A percentile compares a stretch with the other conserved stretches of the same genome.
Conservation (phyloP, 2,797 vertebrate genomes). For the Falco rusticolus region DNA sequence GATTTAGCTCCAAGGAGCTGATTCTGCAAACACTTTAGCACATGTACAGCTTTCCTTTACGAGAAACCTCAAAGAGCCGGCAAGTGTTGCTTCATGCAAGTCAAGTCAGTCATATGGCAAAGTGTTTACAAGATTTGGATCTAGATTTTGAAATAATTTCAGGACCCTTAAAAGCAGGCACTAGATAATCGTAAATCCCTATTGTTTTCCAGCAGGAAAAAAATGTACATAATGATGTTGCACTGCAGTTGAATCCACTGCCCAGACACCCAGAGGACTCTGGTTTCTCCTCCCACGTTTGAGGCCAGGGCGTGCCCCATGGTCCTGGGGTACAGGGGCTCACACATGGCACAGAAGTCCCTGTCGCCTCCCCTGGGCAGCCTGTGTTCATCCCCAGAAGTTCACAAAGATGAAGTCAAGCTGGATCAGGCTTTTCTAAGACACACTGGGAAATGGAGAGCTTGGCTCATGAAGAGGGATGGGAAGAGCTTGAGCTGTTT, state of each 20-base stretch:
- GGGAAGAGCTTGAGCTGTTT: not conserved
- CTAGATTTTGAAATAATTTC: conserved; percentile 41
- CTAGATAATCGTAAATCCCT: not conserved
- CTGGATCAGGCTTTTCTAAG: not conserved
- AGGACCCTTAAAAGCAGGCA: not conserved
- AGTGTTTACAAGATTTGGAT: conserved; percentile 36
- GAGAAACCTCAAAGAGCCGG: conserved; percentile 40
- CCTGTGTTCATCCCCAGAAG: not conserved
- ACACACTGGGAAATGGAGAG: not conserved
- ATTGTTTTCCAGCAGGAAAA: not conserved
- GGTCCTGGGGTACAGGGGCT: not conserved
- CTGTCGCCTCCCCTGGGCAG: not conserved
- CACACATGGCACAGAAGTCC: accelerated
- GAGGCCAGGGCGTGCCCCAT: not conserved
- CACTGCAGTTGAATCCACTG: not conserved
- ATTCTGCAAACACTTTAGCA: conserved; percentile 61
- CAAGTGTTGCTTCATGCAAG: not conserved
- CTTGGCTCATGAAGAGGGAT: not conserved
- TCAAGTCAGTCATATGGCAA: conserved; percentile 52
- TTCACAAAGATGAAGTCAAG: not conserved
- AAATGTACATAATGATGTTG: not conserved
- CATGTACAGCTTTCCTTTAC: conserved; percentile 45
- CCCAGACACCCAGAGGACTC: accelerated
- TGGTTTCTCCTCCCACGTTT: not conserved
- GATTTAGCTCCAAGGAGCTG: not conserved